Evolutionary conservation across 2,888 invertebrate species (phyloP), one percentile per base, ranked within the genome.

Genomic region (Cephus spinipes): DNA sequence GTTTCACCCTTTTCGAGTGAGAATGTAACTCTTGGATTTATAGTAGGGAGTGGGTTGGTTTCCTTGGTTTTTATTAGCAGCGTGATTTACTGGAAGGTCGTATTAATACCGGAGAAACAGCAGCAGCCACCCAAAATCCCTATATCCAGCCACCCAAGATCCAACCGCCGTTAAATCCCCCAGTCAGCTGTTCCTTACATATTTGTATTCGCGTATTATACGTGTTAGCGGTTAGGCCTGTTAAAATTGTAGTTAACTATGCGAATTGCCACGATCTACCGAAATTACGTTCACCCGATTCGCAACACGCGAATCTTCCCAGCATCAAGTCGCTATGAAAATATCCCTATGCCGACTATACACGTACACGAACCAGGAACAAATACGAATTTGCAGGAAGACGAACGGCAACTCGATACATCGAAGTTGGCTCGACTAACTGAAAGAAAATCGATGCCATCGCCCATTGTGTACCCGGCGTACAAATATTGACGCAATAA

Each of bases 61-160:
- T 79, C 79, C 79, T 76, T 73, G 73, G 79, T 79, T 79, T 79
- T 79, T 79, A 79, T 79, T 79, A 76, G 76, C 73, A 73, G 69
- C 73, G 79, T 79, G 79, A 79, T 79, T 79, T 79, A 79, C 79
- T 76, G 68, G 73, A 74, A 69, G 76, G 69, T 55, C 73, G 79
- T 79, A 79, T 79, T 79, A 79, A 69, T 73, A 79, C 73, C 76
- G 35, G 69, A 73, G 74, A 77, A 79, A 74, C 73, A 76, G 69
- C 74, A 33, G 33, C 74, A 36, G 33, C 33, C 34, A n/a, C 36
- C 76, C 76, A 35, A 76, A 55, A 32, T 73, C 75, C 68, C 75
- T 55, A 75, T 69, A 71, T 40, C 36, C 78, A 32, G 33, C 76
- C 73, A 36, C 6, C 75, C 31, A 55, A 75, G 77, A 71, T 71